A percentile compares a stretch with the other conserved stretches of the same genome.
phyloP scores from a whole-genome alignment of 1,140 invertebrate genomes.

The Temnothorax curvispinosus region DNA sequence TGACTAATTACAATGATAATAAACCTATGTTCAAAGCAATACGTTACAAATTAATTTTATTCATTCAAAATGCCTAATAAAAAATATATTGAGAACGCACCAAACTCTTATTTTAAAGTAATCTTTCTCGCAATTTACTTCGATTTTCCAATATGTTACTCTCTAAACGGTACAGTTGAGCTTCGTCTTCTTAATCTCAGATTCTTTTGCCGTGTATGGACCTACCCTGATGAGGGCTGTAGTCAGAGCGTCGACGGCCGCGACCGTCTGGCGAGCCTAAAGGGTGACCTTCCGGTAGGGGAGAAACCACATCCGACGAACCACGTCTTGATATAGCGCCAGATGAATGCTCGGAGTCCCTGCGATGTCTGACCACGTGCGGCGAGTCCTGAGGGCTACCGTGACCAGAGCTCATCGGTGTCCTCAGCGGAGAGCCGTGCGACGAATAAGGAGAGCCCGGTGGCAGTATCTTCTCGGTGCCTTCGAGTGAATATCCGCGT shows the following conservation, averaged over 20 bases:
- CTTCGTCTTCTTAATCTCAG: neutral
- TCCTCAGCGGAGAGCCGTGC: constrained; percentile 79
- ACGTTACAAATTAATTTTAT: neutral
- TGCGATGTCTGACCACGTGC: constrained; percentile 78
- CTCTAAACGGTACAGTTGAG: neutral
- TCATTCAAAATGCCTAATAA: neutral
- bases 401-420: constrained; percentile 79
- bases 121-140: neutral
- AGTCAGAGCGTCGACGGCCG: constrained; percentile 77
- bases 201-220: constrained; percentile 49
- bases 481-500: constrained; percentile 75
- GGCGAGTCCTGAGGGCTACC: constrained; percentile 79
- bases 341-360: constrained; percentile 78
- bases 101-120: neutral
- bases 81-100: neutral
- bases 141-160: neutral
- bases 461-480: constrained; percentile 76
- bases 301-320: constrained; percentile 75
- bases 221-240: constrained; percentile 81
- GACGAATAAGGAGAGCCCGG: constrained; percentile 77
- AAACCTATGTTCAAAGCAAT: neutral
- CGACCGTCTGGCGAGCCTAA: constrained; percentile 77
- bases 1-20: neutral
- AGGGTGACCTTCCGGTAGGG: constrained; percentile 74
- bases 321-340: constrained; percentile 74